phyloP scores from a whole-genome alignment of 1,140 invertebrate genomes.

The Adelges cooleyi region DNA sequence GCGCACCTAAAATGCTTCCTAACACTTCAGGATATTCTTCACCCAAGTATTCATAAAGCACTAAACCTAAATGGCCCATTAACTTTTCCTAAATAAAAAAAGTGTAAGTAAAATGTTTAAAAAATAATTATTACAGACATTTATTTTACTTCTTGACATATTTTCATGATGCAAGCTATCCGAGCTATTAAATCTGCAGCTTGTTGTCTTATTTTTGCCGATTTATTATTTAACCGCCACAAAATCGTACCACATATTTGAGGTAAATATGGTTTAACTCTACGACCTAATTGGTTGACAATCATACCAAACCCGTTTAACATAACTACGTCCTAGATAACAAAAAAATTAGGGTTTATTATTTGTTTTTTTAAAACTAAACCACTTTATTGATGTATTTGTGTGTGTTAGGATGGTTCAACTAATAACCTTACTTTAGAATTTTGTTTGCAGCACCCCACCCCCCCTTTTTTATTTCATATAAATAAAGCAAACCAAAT shows the following conservation, averaged over 20 bases:
- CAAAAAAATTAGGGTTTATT: background rate
- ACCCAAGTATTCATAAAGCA: conserved; percentile 98
- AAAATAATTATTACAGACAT: too few species aligned
- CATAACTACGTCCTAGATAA: conserved; percentile 89
- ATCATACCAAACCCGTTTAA: conserved; percentile 98
- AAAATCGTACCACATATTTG: conserved; percentile 99
- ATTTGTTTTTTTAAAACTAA: too few species aligned
- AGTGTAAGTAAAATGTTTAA: too few species aligned
- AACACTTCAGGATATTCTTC: conserved; percentile 99
- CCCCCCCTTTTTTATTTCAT: too few species aligned
- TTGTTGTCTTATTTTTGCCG: conserved; percentile 97
- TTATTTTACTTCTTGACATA: conserved; percentile 78
- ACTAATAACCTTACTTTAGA: too few species aligned
- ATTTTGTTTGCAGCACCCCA: too few species aligned
- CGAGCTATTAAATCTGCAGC: conserved; percentile 97
- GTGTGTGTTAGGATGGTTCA: too few species aligned
- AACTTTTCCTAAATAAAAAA: conserved; percentile 69
- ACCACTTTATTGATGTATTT: too few species aligned
- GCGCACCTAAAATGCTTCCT: conserved; percentile 92
- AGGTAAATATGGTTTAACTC: conserved; percentile 95
- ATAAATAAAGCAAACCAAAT: too few species aligned
- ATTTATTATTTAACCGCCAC: conserved; percentile 99
- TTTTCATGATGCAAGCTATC: conserved; percentile 99
- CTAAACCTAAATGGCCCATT: conserved; percentile 98
- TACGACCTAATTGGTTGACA: conserved; percentile 91